Base-by-base conservation (phyloP, 64 coral and sea anemone species). In the Pocillopora verrucosa region DNA sequence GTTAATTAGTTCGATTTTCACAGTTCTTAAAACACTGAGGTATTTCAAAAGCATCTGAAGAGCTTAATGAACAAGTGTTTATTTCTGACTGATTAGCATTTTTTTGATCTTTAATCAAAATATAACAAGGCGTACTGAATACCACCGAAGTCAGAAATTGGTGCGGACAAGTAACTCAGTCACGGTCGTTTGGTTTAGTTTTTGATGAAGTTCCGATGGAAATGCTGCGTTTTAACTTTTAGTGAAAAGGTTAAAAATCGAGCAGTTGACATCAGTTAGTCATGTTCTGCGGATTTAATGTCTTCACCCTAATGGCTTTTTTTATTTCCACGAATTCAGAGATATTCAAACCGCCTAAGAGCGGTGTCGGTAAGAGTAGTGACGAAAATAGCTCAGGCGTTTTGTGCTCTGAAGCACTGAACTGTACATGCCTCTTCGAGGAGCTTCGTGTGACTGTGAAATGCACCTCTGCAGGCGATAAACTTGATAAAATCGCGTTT, bases 401-500 rank as follows among this genome's bases (percentile, higher is more conserved):
- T 34, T 35, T 62, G n/a, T 80, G 78, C 59, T 80, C 78, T 61
- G 58, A 36, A 62, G 25, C 9, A 30, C 58, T 58, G 13, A 61
- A 80, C 24, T 80, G 78, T 16, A 80, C 58, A 16, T 80, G 78
- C 25, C 12, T 16, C 1, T 80, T 62, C 35, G 58, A 80, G 4
- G 24, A 80, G 22, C 1, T 4, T 25, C n/a, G 11, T 13, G n/a
- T 36, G 10, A 34, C 15, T 1, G 78, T 62, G 78, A 62, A 14
- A 35, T 80, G 78, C 35, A 80, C 78, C 26, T 80, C 78, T 19
- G 78, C 61, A 24, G 78, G 78, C 59, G 56, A 80, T 2, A 17
- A 80, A 1, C 30, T 80, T 26, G 78, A 80, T 35, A 14, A 34
- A 36, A 80, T 80, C 16, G 78, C n/a, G 16, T 24, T 7, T 6